Base-by-base conservation (phyloP, 1,140 invertebrate species). In the Hyposmocoma kahamanoa region DNA sequence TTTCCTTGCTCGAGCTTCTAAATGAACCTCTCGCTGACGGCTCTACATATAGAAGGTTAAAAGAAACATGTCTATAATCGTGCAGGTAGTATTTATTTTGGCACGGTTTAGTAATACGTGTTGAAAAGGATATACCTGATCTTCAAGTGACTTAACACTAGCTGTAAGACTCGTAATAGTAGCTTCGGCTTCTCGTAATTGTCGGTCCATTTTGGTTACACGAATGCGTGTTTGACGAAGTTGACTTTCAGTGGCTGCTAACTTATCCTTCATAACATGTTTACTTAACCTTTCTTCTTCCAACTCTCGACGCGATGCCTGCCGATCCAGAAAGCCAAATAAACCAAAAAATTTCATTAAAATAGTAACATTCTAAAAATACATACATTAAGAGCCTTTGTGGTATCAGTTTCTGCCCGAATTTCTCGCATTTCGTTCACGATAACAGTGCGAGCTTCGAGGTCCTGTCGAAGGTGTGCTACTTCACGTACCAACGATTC, bases 1-100 rank as follows among this genome's bases (percentile, higher is more conserved):
- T 50, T 84, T 84, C 44, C 79, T 62, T 32, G 81, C 81, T 18
- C 76, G 68, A 18, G 76, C 72, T 67, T 83, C 81, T 32, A 83
- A 30, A 32, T 78, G 75, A 15, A 72, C 66, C 59, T 83, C 79
- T 56, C 64, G 64, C 64, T 81, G 79, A 21, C 79, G 73, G 45
- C 66, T 78, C 81, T 84, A 32, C 15, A 60, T 54, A 17, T 6
- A 28, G n/a, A n/a, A n/a, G n/a, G n/a, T n/a, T n/a, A n/a, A n/a
- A n/a, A n/a, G n/a, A n/a, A n/a, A n/a, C n/a, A n/a, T n/a, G n/a
- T n/a, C n/a, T n/a, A n/a, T n/a, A n/a, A n/a, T n/a, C n/a, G n/a
- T n/a, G n/a, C n/a, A n/a, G n/a, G n/a, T n/a, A n/a, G n/a, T n/a
- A n/a, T n/a, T n/a, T n/a, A n/a, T n/a, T n/a, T n/a, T n/a, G n/a